These are phyloP conservation scores for Pogonocherus hispidulus DNA, from an alignment of 2,888 invertebrate species.

Conservation along the genomic window DNA sequence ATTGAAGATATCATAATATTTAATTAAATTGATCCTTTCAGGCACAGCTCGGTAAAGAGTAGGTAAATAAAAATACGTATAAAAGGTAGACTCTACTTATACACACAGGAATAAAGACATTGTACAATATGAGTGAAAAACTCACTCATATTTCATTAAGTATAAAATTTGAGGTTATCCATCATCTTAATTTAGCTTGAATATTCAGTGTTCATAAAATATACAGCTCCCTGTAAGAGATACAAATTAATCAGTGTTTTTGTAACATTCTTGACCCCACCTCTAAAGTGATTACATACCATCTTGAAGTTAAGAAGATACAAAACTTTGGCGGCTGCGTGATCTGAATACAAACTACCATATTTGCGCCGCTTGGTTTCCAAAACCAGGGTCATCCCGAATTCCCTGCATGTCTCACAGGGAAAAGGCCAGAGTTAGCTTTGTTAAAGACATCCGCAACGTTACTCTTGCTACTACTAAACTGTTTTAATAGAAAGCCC, in stretches of 20 bases:
- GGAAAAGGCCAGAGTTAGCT: constrained; percentile 60
- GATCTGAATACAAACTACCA: constrained; percentile 66
- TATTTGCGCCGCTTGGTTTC: constrained; percentile 63
- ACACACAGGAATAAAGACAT: too few relatives aligned
- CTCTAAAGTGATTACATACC: constrained; percentile 62
- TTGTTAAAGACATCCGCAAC: constrained; percentile 63
- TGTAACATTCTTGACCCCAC: constrained; percentile 45
- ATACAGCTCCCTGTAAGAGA: too few relatives aligned
- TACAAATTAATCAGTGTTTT: constrained; percentile 52
- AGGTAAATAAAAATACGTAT: too few relatives aligned
- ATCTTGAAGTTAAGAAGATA: constrained; percentile 65
- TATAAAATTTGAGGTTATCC: too few relatives aligned
- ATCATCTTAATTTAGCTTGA: too few relatives aligned
- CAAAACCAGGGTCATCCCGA: constrained; percentile 57
- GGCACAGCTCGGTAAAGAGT: too few relatives aligned
- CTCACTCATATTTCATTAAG: too few relatives aligned
- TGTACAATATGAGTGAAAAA: too few relatives aligned
- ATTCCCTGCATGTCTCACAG: constrained; percentile 56
- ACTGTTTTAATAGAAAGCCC: constrained; percentile 54
- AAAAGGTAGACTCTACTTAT: too few relatives aligned
- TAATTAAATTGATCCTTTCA: too few relatives aligned
- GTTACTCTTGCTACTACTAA: constrained; percentile 53
- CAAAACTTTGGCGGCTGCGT: constrained; percentile 62
- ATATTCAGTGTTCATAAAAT: too few relatives aligned
- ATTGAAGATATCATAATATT: too few relatives aligned